Base-by-base conservation (phyloP, 2,888 invertebrate species). In the Sabatieria punctata region DNA sequence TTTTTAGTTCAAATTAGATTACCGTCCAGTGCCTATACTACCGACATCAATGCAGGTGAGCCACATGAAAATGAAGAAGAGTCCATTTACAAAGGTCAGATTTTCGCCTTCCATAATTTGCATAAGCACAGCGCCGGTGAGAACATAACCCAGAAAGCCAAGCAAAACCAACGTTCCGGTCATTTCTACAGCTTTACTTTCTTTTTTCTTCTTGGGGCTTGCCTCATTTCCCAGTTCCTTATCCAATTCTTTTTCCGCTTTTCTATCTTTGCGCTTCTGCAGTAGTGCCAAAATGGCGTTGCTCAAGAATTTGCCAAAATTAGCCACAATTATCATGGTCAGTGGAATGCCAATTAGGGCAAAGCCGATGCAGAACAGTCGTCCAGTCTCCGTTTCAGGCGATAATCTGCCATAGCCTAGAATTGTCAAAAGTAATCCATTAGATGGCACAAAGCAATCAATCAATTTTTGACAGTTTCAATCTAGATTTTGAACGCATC, bases 261-360 rank as follows among this genome's bases (percentile, higher is more conserved):
- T n/a, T n/a, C n/a, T n/a, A n/a, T n/a, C n/a, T n/a, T n/a, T n/a
- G n/a, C n/a, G n/a, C n/a, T n/a, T n/a, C n/a, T n/a, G n/a, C n/a
- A n/a, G n/a, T n/a, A n/a, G n/a, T n/a, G n/a, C n/a, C n/a, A n/a
- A n/a, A n/a, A n/a, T n/a, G n/a, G n/a, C n/a, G 18, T 41, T 25
- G n/a, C 25, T 25, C 11, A 41, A 19, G 18, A 26, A 27, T 26
- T 41, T 41, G 41, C 41, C 41, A 25, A 41, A n/a, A 19, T 41
- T 41, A 4, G 41, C 41, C 25, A 41, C 26, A 18, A 41, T 41
- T 6, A 41, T n/a, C 41, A 41, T 41, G 19, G 41, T 41, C 26
- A 41, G 26, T 27, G 41, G 41, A 19, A 41, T 41, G 41, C 41
- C 41, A 27, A 41, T 4, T 6, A 41, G 13, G 41, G 41, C 41